These are phyloP conservation scores for Synanthedon tipuliformis DNA, from an alignment of 2,888 invertebrate species.

Conservation along the genomic window DNA sequence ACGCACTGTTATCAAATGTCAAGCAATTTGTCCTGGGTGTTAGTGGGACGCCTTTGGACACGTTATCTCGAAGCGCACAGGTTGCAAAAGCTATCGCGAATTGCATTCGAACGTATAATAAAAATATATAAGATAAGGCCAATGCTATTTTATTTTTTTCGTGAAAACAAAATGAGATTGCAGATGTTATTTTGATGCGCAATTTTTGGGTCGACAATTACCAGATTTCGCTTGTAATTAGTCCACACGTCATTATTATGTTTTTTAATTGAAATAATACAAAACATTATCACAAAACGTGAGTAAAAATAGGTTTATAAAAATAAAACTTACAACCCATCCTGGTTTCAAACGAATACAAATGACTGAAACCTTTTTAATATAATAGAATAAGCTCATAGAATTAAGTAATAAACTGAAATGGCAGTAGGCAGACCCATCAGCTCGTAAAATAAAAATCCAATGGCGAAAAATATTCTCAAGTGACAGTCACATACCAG, in stretches of 20 bases:
- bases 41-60: constrained; percentile 32
- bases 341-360: neutral
- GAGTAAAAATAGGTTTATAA: constrained; percentile 5
- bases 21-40: constrained; percentile 41
- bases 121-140: neutral
- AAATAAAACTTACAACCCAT: neutral
- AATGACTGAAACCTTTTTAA: neutral
- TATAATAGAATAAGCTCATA: too few species aligned
- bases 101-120: constrained; percentile 26
- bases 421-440: too few species aligned
- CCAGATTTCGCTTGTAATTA: neutral
- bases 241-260: neutral
- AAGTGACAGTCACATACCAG: too few species aligned
- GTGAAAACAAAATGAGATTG: neutral
- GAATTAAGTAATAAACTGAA: too few species aligned
- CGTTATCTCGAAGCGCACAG: constrained; percentile 22
- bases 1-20: constrained; percentile 34
- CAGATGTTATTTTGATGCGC: neutral
- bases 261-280: too few species aligned
- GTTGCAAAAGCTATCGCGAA: constrained; percentile 46
- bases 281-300: constrained; percentile 1
- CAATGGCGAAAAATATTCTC: too few species aligned
- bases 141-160: neutral
- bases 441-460: too few species aligned
- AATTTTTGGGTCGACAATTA: neutral